Percentiles rank a stretch among this genome's conserved stretches.
Evolutionary conservation across 2,888 invertebrate genomes (phyloP).

Genomic region (Mamestra brassicae): DNA sequence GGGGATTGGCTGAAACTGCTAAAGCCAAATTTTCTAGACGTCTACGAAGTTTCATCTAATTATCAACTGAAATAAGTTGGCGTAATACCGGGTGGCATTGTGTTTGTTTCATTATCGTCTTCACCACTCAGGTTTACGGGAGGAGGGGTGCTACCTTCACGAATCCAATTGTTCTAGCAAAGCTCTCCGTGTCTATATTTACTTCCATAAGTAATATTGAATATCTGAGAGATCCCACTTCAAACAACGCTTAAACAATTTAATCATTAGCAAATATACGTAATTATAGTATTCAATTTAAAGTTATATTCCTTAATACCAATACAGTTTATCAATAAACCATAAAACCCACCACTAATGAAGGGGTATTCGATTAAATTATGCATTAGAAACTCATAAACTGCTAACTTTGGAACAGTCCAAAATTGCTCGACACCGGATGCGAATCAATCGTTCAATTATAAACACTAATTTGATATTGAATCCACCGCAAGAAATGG

Average conservation of each 20-base stretch:
- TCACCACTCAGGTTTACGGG: constrained; percentile 12
- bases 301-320: constrained; percentile 28
- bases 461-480: constrained; percentile 51
- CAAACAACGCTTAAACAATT: constrained; percentile 21
- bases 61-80: constrained; percentile 50
- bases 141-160: constrained; percentile 1
- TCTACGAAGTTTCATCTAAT: constrained; percentile 67
- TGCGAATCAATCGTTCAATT: constrained; percentile 62
- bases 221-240: constrained; percentile 12
- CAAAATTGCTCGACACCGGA: constrained; percentile 46
- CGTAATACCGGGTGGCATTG: constrained; percentile 45
- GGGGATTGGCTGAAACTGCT: constrained; percentile 35
- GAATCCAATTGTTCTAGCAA: constrained; percentile 26
- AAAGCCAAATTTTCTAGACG: constrained; percentile 64
- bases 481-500: constrained; percentile 62
- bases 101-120: constrained; percentile 48
- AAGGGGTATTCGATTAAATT: constrained; percentile 28
- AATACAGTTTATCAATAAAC: constrained; percentile 27
- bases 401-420: constrained; percentile 14
- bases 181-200: constrained; percentile 10
- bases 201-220: constrained; percentile 22
- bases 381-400: constrained; percentile 37
- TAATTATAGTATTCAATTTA: constrained; percentile 26
- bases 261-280: constrained; percentile 13
- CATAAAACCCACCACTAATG: constrained; percentile 41